Base-by-base conservation (phyloP, 2,113 vertebrate species). In the Budorcas taxicolor region DNA sequence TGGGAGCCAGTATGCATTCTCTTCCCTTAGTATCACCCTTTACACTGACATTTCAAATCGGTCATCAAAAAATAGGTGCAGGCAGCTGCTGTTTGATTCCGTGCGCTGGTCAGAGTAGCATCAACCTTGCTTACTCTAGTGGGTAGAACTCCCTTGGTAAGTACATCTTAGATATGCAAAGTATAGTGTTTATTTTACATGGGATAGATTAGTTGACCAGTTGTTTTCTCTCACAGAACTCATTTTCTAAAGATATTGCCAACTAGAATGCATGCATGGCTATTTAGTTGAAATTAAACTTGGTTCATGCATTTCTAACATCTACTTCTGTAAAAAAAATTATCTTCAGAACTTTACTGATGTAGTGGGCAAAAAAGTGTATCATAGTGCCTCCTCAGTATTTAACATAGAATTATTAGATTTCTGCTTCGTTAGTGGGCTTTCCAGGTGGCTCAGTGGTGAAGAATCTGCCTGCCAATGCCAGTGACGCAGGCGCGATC, bases 401-500 rank as follows among this genome's bases (percentile, higher is more conserved):
- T 78, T 88, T 96, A 64, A 25, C 25, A 7, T 40, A 47, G 62
- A 31, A 55, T 12, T 76, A 60, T 31, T 88, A 76, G 16, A 55
- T 64, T 95, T 92, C 11, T 74, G 10, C 36, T 40, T 74, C 67
- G 23, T 23, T 25, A 6, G 19, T 1, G 67, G 67, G n/a, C 67
- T 71, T 23, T 10, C n/a, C n/a, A 71, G n/a, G 67, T 12, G 19
- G n/a, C n/a, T 12, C 10, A 71, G 19, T 71, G 67, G n/a, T 23
- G 6, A 23, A 71, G 67, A 71, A 71, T 23, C 19, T 40, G n/a
- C n/a, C n/a, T 40, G 67, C 19, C n/a, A 40, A 12, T 40, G n/a
- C 67, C 0, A 0, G 19, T 40, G 19, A 36, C 3, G 2, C 10
- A 40, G 67, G 19, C 6, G 23, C 0, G 5, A 40, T 3, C 67